Base-by-base conservation (phyloP, 2,888 invertebrate species). In the Peribatodes rhomboidaria region DNA sequence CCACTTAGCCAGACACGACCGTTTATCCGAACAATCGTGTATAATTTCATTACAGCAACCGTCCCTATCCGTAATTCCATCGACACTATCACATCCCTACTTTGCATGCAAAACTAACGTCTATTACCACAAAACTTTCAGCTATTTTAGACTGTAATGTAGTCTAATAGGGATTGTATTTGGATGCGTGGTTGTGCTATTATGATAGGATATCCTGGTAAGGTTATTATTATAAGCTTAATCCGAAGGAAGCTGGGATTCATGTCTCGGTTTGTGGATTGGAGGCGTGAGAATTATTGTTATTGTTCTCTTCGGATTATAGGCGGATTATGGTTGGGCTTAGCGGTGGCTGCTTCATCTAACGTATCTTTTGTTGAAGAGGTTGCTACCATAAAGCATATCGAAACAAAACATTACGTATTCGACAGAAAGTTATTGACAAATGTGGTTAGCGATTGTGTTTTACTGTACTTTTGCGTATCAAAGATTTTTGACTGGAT, bases 81-180 rank as follows among this genome's bases (percentile, higher is more conserved):
- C 73, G 70, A 59, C 58, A 63, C 66, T 69, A 65, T 72, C 76
- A 78, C 82, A 78, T 76, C 77, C 77, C 74, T 79, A 78, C 83
- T 80, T 76, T 81, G 81, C 79, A 80, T 81, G 81, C 83, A 80
- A 81, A 83, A 85, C 83, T 82, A 84, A 85, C 80, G 80, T 64
- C 69, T 67, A 74, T 68, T 49, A 67, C 39, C 18, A 44, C 20
- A 39, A 52, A 39, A 50, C 6, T n/a, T 44, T 6, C 2, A 13
- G 1, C 14, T 18, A 56, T 27, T 55, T 37, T 56, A 16, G 18
- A 20, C 50, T 50, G 13, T 65, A 56, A 13, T 0, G 0, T 31
- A 1, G n/a, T n/a, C 11, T 0, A 0, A 31, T 57, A 52, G 16
- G 27, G 65, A 56, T 44, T 9, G 22, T 10, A 39, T 65, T 61